Percentiles rank a stretch among this genome's conserved stretches.
Evolutionary conservation across 2,113 vertebrate genomes (phyloP).

Genomic region (Hyla sarda): DNA sequence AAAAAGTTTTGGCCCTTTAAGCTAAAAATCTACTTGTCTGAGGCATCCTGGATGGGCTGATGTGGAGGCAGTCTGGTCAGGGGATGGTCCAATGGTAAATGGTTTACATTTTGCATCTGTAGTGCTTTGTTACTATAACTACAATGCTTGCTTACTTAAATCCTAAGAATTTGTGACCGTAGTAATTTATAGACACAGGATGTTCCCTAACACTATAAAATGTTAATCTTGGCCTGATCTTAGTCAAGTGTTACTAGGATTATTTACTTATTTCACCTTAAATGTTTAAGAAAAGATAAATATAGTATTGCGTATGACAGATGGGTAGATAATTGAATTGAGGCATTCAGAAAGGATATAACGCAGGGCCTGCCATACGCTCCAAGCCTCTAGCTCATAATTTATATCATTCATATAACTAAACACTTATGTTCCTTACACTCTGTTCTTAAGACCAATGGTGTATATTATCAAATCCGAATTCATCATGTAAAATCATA

Average conservation of each 20-base stretch:
- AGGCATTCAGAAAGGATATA: not conserved
- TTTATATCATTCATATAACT: not conserved
- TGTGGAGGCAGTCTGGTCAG: not conserved
- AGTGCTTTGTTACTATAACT: not conserved
- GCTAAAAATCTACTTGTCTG: not conserved
- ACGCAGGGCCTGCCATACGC: not conserved
- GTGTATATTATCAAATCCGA: not conserved
- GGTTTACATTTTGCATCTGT: not conserved
- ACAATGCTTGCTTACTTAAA: not conserved
- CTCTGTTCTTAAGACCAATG: not conserved
- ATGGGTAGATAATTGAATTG: constrained; percentile 20
- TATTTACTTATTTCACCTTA: not conserved
- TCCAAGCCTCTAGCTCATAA: not conserved
- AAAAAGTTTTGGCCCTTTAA: too few relatives aligned
- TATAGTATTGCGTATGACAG: not conserved
- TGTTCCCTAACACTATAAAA: constrained; percentile 28
- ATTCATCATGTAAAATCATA: not conserved
- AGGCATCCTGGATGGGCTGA: not conserved
- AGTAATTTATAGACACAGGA: constrained; percentile 29
- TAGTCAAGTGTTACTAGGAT: constrained; percentile 16
- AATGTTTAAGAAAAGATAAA: constrained; percentile 30
- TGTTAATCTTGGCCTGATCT: constrained; percentile 15
- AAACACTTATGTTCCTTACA: not conserved
- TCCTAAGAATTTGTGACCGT: constrained; percentile 17
- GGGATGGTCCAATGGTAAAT: not conserved